Evolutionary conservation across 2,797 vertebrate genomes (phyloP).

Genomic region (Podarcis siculus): DNA sequence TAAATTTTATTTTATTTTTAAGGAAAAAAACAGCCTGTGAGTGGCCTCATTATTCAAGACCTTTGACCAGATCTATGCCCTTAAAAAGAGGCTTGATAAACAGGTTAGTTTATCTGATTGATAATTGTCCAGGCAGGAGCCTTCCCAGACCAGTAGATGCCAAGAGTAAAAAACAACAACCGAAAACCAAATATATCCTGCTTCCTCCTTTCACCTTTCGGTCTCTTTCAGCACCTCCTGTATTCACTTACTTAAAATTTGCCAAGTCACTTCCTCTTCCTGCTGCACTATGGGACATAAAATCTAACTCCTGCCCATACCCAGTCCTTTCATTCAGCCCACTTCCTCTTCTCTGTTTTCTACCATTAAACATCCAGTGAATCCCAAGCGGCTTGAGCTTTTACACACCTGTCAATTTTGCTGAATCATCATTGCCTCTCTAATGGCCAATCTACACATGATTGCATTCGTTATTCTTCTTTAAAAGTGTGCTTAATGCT

Average conservation of each 20-base stretch:
- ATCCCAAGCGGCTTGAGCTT: not conserved
- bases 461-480: not conserved
- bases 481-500: not conserved
- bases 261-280: not conserved
- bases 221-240: not conserved
- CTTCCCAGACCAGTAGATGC: conserved; percentile 1
- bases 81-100: conserved; percentile 18
- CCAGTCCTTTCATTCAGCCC: not conserved
- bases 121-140: conserved; percentile 9
- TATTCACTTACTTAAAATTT: not conserved
- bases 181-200: not conserved
- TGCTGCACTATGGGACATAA: not conserved
- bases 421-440: not conserved
- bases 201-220: conserved; percentile 7
- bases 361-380: not conserved
- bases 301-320: not conserved
- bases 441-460: not conserved
- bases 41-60: not conserved
- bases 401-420: not conserved
- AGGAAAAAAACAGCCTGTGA: not conserved
- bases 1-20: not conserved
- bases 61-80: not conserved
- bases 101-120: conserved; percentile 25
- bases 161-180: not conserved
- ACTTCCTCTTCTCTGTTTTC: not conserved